These are phyloP conservation scores for Rhinoderma darwinii DNA, from an alignment of 2,113 vertebrate genomes.

Conservation along the genomic window DNA sequence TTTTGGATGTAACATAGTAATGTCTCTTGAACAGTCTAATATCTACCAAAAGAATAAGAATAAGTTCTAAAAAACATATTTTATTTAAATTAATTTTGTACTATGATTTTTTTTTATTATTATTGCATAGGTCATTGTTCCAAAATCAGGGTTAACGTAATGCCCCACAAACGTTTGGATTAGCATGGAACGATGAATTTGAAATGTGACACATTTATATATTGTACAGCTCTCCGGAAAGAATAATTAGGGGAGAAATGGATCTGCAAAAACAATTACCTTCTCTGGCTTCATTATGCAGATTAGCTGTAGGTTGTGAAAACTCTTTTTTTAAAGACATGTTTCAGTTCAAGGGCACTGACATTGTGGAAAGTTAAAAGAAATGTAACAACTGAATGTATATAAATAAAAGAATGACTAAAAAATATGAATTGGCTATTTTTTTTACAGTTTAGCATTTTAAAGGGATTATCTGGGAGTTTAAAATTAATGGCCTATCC, in stretches of 20 bases:
- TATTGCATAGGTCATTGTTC: conserved; percentile 11
- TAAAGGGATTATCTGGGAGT: too few species aligned
- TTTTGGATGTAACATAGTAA: too few species aligned
- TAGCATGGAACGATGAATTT: conserved; percentile 28
- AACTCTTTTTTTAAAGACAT: conserved; percentile 35
- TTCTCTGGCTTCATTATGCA: conserved; percentile 39
- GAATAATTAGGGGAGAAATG: conserved; percentile 47
- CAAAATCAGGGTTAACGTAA: conserved; percentile 23
- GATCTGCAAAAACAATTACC: conserved; percentile 52
- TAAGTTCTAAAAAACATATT: not conserved
- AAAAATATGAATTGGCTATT: not conserved
- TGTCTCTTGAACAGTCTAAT: too few species aligned
- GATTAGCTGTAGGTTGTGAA: conserved; percentile 35
- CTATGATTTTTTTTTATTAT: not conserved
- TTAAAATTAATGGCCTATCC: too few species aligned
- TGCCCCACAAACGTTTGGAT: not conserved
- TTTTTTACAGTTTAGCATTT: not conserved
- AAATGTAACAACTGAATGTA: not conserved
- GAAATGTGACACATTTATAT: conserved; percentile 40
- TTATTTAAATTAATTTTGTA: not conserved
- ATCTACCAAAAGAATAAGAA: not conserved
- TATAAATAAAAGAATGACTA: not conserved
- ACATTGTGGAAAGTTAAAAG: conserved; percentile 17
- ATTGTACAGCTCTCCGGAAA: conserved; percentile 46
- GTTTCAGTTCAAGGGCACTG: conserved; percentile 47